Base-by-base conservation (phyloP, 2,797 vertebrate species). In the Sebastes baramenuke region DNA sequence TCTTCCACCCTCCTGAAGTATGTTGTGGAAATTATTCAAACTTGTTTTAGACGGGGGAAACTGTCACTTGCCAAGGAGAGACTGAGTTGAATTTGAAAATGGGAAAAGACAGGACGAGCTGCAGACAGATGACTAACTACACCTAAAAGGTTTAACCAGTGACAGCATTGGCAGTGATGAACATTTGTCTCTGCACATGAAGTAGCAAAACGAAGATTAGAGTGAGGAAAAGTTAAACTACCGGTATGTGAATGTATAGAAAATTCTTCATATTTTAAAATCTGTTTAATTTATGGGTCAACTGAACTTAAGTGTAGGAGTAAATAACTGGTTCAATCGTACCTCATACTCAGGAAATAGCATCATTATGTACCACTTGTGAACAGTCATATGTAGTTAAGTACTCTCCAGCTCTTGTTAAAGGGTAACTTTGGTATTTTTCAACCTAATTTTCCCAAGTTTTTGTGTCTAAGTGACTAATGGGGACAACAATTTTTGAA, bases 11-110 rank as follows among this genome's bases (percentile, higher is more conserved):
- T 68, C 58, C 87, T 90, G 84, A 93, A 94, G 94, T 91, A 91
- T 95, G 92, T 93, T 93, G 93, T 94, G 93, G 93, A 95, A 94
- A 95, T 93, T 84, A 93, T 92, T 94, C 89, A 88, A 90, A 92
- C 89, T 86, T 90, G 89, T 93, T 92, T 90, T 72, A 91, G 87
- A 89, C 88, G 78, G 91, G 87, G 89, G 89, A 93, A 88, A 91
- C 81, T 90, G 94, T 91, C 93, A 85, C 81, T 91, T 74, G 82
- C 83, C 70, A 73, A 82, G 69, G 77, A 77, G 81, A 84, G 82
- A 75, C 78, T 79, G 83, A 75, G 59, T 82, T 77, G 66, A 79
- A 84, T 80, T 72, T 80, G 69, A 84, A 87, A 89, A 85, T 83
- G 52, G 66, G 72, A 85, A 87, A 85, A 80, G 72, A 78, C 68